Evolutionary conservation across 1,140 invertebrate species (phyloP).

Genomic region (Neuroterus valhalla): DNA sequence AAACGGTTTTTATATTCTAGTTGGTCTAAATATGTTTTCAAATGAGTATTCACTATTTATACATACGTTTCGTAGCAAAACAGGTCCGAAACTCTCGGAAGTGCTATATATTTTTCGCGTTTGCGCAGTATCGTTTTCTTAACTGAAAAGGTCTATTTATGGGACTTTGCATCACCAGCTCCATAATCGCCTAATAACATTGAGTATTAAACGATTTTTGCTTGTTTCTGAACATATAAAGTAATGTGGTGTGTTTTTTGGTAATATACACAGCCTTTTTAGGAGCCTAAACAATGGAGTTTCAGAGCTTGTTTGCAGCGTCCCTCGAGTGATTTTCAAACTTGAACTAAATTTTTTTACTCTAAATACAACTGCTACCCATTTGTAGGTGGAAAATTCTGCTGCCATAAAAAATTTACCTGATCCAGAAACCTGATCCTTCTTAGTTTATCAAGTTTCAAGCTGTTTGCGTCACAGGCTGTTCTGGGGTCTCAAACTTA

Average conservation of each 20-base stretch:
- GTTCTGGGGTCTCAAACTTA: background rate
- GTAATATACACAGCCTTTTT: background rate
- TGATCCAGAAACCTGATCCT: background rate
- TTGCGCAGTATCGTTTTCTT: too few species aligned
- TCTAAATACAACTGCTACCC: background rate
- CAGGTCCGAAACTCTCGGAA: too few species aligned
- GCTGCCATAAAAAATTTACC: background rate
- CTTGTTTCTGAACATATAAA: background rate
- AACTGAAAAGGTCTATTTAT: too few species aligned
- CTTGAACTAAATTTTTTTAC: background rate
- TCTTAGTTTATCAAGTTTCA: background rate
- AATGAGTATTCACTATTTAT: too few species aligned
- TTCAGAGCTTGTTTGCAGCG: background rate
- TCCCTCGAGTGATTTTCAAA: background rate
- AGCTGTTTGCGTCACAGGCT: background rate
- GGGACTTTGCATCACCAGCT: too few species aligned
- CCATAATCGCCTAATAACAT: background rate
- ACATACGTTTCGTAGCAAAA: too few species aligned
- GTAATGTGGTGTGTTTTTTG: slow-evolving; percentile 3
- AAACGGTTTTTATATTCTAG: too few species aligned
- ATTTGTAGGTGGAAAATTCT: background rate
- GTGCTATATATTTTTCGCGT: too few species aligned
- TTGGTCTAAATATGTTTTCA: too few species aligned
- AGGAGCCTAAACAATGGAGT: background rate
- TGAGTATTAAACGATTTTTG: background rate